These are phyloP conservation scores for Eucidaris tribuloides DNA, from an alignment of 35 echinoderm and acorn worm genomes.

Conservation along the genomic window DNA sequence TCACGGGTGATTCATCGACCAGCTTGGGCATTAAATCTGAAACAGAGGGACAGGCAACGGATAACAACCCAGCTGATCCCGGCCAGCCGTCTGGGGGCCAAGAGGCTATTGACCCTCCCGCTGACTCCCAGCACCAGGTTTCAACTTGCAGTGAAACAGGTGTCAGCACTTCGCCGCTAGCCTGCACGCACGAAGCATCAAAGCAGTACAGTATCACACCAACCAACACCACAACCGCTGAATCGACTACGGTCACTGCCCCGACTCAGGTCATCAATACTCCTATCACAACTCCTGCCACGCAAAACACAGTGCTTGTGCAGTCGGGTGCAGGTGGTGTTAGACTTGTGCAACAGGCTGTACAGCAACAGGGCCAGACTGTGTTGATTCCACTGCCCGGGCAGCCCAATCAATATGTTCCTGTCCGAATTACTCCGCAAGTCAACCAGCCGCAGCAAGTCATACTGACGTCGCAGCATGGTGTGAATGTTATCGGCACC, in stretches of 20 bases:
- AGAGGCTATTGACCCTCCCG: not conserved
- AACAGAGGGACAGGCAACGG: too few species aligned
- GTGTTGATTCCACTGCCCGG: constrained; percentile 43
- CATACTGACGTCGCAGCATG: constrained; percentile 37
- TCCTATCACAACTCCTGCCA: constrained; percentile 42
- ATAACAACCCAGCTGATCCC: not conserved
- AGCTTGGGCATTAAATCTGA: too few species aligned
- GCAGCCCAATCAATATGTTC: constrained; percentile 30
- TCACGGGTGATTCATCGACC: too few species aligned
- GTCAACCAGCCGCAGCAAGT: constrained; percentile 30
- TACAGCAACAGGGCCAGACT: constrained; percentile 40
- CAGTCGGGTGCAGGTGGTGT: constrained; percentile 10
- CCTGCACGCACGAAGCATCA: constrained; percentile 3
- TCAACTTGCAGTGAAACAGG: not conserved
- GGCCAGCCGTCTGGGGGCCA: not conserved
- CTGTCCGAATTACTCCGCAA: constrained; percentile 41
- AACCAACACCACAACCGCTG: constrained; percentile 5
- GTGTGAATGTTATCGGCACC: constrained; percentile 1
- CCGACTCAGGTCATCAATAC: constrained; percentile 44
- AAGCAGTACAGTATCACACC: not conserved
- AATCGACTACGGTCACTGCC: not conserved
- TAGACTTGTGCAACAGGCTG: constrained; percentile 5
- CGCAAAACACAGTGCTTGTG: constrained; percentile 32
- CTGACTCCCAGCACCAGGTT: not conserved
- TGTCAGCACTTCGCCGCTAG: not conserved